Percentiles rank a stretch among this genome's conserved stretches.
Conservation (phyloP, 2,888 invertebrate species). For the Lochmaea crataegi region DNA sequence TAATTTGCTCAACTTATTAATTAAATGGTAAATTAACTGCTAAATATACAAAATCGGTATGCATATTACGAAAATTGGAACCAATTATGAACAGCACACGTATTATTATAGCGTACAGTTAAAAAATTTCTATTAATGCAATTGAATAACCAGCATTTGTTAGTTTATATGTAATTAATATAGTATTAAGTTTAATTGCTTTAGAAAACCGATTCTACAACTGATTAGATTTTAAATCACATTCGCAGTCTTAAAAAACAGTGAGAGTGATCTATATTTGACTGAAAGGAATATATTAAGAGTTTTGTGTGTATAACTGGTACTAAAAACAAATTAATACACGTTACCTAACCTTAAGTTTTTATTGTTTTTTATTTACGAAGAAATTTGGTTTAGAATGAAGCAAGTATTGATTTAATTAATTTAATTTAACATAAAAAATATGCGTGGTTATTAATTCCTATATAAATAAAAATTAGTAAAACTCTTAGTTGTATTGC, state of each 20-base stretch:
- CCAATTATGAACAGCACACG: neutral
- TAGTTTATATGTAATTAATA: neutral
- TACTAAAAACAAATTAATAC: too few species aligned
- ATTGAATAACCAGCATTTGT: neutral
- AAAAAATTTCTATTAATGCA: too few species aligned
- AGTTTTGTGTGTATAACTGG: too few species aligned
- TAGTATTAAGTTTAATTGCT: neutral
- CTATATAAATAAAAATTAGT: neutral
- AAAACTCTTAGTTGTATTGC: neutral
- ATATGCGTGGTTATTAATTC: too few species aligned
- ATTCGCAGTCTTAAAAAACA: too few species aligned
- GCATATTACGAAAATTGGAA: neutral
- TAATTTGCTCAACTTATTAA: neutral
- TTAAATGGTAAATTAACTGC: neutral
- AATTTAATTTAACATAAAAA: neutral
- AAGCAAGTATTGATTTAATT: neutral
- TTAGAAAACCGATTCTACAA: neutral
- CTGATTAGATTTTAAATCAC: too few species aligned
- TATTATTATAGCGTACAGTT: neutral
- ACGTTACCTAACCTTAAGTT: too few species aligned
- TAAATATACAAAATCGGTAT: neutral
- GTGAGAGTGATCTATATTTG: too few species aligned
- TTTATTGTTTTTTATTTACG: too few species aligned
- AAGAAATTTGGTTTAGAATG: too few species aligned
- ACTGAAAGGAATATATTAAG: too few species aligned